phyloP scores from a whole-genome alignment of 2,113 vertebrate genomes.

The Mastomys coucha region DNA sequence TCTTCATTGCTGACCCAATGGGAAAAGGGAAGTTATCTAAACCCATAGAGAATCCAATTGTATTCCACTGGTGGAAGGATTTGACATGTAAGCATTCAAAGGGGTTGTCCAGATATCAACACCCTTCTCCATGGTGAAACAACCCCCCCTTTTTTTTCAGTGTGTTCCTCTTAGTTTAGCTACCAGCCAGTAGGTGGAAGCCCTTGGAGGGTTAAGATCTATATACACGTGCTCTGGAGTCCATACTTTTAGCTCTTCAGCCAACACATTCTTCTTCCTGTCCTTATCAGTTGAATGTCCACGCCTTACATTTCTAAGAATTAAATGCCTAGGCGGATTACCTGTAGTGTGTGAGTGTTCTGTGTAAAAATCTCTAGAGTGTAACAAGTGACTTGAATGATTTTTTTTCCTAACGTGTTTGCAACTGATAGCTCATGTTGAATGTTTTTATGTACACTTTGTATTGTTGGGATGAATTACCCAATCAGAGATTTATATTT shows the following conservation, averaged over 20 bases:
- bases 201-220: not conserved
- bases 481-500: slow-evolving; percentile 99
- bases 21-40: not conserved
- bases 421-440: slow-evolving; percentile 97
- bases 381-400: slow-evolving; percentile 98
- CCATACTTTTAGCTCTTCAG: slow-evolving; percentile 10
- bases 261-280: slow-evolving; percentile 11
- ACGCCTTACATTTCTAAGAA: slow-evolving; percentile 82
- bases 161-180: slow-evolving; percentile 17
- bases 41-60: not conserved
- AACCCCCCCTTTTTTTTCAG: not conserved
- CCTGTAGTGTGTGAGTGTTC: slow-evolving; percentile 92
- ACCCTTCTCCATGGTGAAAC: not conserved
- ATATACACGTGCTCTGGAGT: not conserved
- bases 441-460: slow-evolving; percentile 99
- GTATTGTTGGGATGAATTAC: slow-evolving; percentile 96
- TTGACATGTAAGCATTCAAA: slow-evolving; percentile 8
- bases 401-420: slow-evolving; percentile 98
- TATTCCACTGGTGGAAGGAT: slow-evolving; percentile 49
- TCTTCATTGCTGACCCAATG: not conserved
- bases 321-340: slow-evolving; percentile 84
- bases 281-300: slow-evolving; percentile 65
- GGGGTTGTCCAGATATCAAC: slow-evolving; percentile 28
- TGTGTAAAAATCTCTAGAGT: slow-evolving; percentile 92
- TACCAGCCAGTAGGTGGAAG: not conserved